Evolutionary conservation across 1,140 invertebrate species (phyloP).

Genomic region (Fopius arisanus): DNA sequence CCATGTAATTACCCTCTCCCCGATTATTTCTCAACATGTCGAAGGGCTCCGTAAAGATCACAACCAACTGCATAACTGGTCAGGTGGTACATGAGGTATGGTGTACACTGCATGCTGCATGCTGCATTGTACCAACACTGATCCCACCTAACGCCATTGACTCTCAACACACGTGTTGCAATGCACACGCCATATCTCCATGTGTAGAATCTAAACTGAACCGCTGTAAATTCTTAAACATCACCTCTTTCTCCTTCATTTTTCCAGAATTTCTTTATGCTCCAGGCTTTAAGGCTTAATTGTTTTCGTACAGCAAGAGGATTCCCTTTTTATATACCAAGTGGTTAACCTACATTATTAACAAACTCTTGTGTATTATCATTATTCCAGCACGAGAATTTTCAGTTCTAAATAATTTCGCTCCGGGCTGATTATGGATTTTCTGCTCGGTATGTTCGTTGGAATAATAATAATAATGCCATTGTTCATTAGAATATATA

Average conservation of each 20-base stretch:
- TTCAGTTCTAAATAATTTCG: no score
- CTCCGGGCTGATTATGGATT: not conserved
- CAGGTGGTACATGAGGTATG: conserved; percentile 11
- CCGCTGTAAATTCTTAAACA: conserved; percentile 30
- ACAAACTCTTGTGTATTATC: not conserved
- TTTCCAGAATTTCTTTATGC: not conserved
- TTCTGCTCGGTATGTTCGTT: no score
- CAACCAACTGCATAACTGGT: conserved; percentile 1
- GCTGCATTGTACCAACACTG: not conserved
- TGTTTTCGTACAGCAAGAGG: not conserved
- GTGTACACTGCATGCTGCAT: no score
- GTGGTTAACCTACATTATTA: not conserved
- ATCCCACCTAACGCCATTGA: not conserved
- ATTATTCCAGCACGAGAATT: no score
- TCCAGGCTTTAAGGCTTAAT: not conserved
- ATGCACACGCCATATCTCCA: not conserved
- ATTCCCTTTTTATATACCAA: not conserved
- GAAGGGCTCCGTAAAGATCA: conserved; percentile 11
- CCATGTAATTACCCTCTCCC: conserved; percentile 26
- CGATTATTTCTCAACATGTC: conserved; percentile 24
- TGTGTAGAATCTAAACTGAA: conserved; percentile 30
- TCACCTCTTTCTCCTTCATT: not conserved
- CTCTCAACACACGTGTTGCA: not conserved
- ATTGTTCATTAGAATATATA: no score
- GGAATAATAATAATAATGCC: no score